Evolutionary conservation across 92 coral and sea anemone genomes (phyloP), one percentile per base, ranked within the genome.

Genomic region (Plumapathes pennacea): DNA sequence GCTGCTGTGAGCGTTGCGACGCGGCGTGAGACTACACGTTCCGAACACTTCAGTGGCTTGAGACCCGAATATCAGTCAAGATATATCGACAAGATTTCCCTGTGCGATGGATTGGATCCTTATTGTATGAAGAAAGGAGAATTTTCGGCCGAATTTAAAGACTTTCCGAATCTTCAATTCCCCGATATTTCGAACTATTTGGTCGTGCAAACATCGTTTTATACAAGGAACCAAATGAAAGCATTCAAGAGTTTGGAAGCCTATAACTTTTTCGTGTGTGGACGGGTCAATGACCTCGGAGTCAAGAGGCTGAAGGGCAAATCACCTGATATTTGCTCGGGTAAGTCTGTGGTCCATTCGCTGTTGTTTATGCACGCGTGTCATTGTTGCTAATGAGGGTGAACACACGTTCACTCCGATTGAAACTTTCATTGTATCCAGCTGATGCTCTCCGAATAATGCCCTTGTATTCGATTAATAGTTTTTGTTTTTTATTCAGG

Each of bases 121-220:
- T 73, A 64, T 36, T 13, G 19, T 5, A 13, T 57, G 14, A 73
- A 64, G 45, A 33, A 26, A 18, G 32, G 53, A 5, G 82, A 80
- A 14, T 80, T 56, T 50, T 29, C 17, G 19, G 82, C 64, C 4
- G 74, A 50, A 49, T 49, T 64, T 11, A 57, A 33, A 12, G 50
- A 53, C 22, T 52, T 80, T n/a, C 82, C 82, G 45, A 21, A 32
- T 4, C 18, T 73, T 25, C 58, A 80, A 59, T 73, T 72, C 60
- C 88, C 85, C 5, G 90, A 83, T 19, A 78, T 83, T 38, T 71
- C 74, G 3, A 81, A 74, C 42, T 81, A 81, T 43, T 32, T 67
- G 38, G 76, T 81, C 10, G 25, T 75, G 13, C 83, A 82, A 44
- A 69, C 83, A 24, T 60, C 74, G 15, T 82, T 78, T 83, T 51